A percentile compares a stretch with the other conserved stretches of the same genome.
Evolutionary conservation across 2,113 vertebrate genomes (phyloP).

Genomic region (Lipotes vexillifer): DNA sequence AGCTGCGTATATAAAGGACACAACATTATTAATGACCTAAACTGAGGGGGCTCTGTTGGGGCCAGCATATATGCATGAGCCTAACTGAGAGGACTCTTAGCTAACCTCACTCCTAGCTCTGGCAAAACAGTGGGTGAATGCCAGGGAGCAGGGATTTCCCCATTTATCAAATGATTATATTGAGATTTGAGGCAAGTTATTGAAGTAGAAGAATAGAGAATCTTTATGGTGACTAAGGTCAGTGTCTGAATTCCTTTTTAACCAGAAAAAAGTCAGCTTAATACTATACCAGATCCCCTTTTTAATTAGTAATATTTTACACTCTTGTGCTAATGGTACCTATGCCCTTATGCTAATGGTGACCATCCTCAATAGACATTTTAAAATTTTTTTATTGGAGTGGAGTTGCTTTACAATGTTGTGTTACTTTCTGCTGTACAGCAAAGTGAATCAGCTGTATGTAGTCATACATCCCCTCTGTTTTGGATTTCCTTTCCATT

Average conservation of each 20-base stretch:
- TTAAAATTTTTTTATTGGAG: too few species aligned
- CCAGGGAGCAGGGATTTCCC: neutral
- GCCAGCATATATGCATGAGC: neutral
- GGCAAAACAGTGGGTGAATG: neutral
- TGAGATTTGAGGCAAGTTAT: neutral
- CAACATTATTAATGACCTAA: conserved; percentile 3
- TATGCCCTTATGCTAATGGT: neutral
- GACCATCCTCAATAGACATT: neutral
- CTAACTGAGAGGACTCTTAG: neutral
- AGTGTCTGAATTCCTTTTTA: neutral
- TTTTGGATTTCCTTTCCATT: too few species aligned
- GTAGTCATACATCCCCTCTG: too few species aligned
- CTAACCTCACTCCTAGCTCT: neutral
- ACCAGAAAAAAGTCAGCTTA: neutral
- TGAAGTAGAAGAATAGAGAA: neutral
- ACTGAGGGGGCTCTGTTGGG: neutral
- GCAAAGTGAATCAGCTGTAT: too few species aligned
- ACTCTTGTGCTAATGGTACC: neutral
- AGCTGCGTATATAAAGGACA: neutral
- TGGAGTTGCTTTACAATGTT: too few species aligned
- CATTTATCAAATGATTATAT: neutral
- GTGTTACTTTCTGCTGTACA: too few species aligned
- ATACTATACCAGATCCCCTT: neutral
- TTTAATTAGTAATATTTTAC: neutral
- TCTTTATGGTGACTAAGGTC: neutral